Evolutionary conservation across 2,113 vertebrate species (phyloP).

Genomic region (Scytalopus superciliaris): DNA sequence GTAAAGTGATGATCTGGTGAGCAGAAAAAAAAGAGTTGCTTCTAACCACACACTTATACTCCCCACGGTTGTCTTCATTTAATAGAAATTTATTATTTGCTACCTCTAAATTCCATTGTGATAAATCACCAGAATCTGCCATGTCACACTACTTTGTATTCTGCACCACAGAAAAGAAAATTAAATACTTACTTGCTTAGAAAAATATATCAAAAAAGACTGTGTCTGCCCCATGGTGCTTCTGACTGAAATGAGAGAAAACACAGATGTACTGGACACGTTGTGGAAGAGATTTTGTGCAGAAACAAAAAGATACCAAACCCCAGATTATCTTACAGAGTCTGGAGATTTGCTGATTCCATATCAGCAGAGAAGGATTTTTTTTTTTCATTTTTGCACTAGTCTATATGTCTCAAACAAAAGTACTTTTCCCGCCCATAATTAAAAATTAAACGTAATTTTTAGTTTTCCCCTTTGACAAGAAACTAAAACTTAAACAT

Average conservation of each 20-base stretch:
- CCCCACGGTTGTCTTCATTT: background rate
- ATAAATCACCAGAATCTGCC: background rate
- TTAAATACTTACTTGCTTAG: background rate
- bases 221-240: background rate
- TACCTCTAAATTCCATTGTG: background rate
- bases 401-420: background rate
- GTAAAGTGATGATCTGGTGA: conserved; percentile 14
- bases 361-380: background rate
- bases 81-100: background rate
- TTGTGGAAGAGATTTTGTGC: background rate
- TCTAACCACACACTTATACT: background rate
- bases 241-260: background rate
- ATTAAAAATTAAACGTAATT: background rate
- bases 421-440: accelerated
- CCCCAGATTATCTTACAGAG: background rate
- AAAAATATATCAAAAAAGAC: background rate
- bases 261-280: background rate
- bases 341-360: background rate
- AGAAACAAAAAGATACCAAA: background rate
- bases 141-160: background rate
- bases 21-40: background rate
- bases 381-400: background rate
- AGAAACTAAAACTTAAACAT: background rate
- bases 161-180: background rate
- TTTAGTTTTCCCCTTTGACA: background rate